Percentiles rank a stretch among this genome's conserved stretches.
phyloP scores from a whole-genome alignment of 2,797 vertebrate genomes.

The Phalanger gymnotis region DNA sequence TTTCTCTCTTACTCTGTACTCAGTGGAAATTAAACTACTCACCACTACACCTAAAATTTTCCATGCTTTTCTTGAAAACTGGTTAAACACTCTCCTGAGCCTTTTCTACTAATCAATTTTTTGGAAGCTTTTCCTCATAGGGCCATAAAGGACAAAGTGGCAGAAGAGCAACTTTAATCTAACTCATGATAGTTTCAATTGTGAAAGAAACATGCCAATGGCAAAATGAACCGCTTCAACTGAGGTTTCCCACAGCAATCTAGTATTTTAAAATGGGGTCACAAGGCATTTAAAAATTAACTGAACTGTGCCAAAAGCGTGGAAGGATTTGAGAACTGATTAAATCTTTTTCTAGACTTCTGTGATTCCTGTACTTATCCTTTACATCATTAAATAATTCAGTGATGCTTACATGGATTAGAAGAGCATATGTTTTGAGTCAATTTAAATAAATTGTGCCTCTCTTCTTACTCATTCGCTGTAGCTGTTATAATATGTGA shows the following conservation, averaged over 20 bases:
- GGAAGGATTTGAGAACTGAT: not conserved
- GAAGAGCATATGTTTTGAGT: not conserved
- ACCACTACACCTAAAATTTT: not conserved
- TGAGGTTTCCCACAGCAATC: constrained; percentile 16
- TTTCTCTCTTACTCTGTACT: not conserved
- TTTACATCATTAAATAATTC: not conserved
- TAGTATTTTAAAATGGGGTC: not conserved
- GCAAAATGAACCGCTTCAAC: not conserved
- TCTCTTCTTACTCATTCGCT: constrained; percentile 12
- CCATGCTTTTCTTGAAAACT: not conserved
- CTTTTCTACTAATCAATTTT: not conserved
- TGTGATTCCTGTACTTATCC: not conserved
- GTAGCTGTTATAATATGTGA: constrained; percentile 1
- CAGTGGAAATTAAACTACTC: not conserved
- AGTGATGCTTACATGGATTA: not conserved
- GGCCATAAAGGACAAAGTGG: not conserved
- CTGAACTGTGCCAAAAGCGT: not conserved
- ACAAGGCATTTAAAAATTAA: not conserved
- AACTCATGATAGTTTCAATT: not conserved
- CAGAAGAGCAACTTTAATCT: not conserved
- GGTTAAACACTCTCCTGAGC: not conserved
- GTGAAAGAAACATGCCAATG: not conserved
- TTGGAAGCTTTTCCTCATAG: not conserved
- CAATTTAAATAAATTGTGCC: constrained; percentile 43
- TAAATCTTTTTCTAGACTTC: not conserved